Evolutionary conservation across 1,140 invertebrate genomes (phyloP).

Genomic region (Zaprionus kolodkinae): DNA sequence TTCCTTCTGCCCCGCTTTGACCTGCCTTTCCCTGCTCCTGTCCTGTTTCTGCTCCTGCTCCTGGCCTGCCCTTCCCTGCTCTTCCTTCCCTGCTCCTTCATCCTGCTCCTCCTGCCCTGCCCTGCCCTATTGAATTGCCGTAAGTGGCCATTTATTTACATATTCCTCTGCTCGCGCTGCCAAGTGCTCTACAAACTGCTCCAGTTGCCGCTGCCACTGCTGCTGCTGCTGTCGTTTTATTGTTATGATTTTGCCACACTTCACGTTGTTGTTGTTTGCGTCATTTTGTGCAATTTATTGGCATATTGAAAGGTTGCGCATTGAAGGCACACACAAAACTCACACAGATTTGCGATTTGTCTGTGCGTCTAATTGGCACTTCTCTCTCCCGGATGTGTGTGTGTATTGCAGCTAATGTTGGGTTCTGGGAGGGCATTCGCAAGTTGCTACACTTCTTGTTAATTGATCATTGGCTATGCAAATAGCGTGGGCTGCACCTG

Average conservation of each 20-base stretch:
- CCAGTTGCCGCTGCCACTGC: slow-evolving; percentile 34
- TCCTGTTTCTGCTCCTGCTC: background rate
- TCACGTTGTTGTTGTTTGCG: slow-evolving; percentile 35
- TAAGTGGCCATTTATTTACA: slow-evolving; percentile 81
- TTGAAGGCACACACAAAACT: slow-evolving; percentile 13
- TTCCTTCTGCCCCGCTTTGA: background rate
- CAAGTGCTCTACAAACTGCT: slow-evolving; percentile 58
- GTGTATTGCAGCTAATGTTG: slow-evolving; percentile 30
- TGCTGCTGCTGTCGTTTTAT: slow-evolving; percentile 57
- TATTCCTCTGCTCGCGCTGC: slow-evolving; percentile 61
- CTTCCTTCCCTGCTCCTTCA: background rate
- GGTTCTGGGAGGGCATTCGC: slow-evolving; percentile 13
- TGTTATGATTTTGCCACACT: slow-evolving; percentile 64
- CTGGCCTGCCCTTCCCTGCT: too few relatives aligned
- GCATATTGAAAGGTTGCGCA: slow-evolving; percentile 57
- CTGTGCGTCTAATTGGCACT: slow-evolving; percentile 64
- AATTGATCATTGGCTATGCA: slow-evolving; percentile 33
- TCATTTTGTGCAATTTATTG: slow-evolving; percentile 68
- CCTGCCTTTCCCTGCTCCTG: background rate
- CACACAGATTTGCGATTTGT: slow-evolving; percentile 16
- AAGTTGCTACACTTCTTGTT: background rate
- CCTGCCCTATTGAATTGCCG: slow-evolving; percentile 56
- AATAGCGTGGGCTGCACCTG: slow-evolving; percentile 3
- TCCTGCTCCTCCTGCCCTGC: background rate
- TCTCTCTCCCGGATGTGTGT: too few relatives aligned